Evolutionary conservation across 2,797 vertebrate species (phyloP).

Genomic region (Poecile montanus): DNA sequence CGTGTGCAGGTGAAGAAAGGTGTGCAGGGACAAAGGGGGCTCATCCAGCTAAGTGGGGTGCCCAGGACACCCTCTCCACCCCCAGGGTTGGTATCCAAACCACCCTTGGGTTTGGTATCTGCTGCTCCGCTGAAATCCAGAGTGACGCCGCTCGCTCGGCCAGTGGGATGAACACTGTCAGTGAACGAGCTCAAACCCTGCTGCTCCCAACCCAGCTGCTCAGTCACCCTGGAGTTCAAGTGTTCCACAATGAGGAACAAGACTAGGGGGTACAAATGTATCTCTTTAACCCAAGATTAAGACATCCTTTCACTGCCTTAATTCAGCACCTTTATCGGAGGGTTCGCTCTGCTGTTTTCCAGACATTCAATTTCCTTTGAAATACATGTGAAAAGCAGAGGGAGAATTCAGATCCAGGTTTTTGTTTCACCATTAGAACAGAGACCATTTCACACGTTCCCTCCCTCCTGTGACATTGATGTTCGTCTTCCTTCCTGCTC

Average conservation of each 20-base stretch:
- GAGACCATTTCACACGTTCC: background rate
- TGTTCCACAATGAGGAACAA: background rate
- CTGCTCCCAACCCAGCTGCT: background rate
- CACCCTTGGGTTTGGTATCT: background rate
- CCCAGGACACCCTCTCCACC: background rate
- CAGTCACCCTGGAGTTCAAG: background rate
- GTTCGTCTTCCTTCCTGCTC: slow-evolving; percentile 47
- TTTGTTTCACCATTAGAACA: background rate
- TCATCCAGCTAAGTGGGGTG: background rate
- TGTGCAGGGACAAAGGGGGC: background rate
- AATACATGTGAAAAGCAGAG: slow-evolving; percentile 11
- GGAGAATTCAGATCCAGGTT: background rate
- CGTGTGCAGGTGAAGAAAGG: background rate
- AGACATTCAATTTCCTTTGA: background rate
- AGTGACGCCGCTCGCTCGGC: background rate
- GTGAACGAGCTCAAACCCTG: background rate
- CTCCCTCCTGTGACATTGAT: background rate
- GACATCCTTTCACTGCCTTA: background rate
- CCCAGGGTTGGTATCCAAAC: background rate
- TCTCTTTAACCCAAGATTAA: background rate
- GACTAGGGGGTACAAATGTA: background rate
- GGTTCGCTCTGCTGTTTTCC: background rate
- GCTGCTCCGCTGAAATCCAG: fast-evolving
- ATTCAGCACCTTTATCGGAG: background rate
- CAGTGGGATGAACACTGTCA: background rate